phyloP scores from a whole-genome alignment of 2,797 vertebrate genomes.

The Echeneis naucrates region DNA sequence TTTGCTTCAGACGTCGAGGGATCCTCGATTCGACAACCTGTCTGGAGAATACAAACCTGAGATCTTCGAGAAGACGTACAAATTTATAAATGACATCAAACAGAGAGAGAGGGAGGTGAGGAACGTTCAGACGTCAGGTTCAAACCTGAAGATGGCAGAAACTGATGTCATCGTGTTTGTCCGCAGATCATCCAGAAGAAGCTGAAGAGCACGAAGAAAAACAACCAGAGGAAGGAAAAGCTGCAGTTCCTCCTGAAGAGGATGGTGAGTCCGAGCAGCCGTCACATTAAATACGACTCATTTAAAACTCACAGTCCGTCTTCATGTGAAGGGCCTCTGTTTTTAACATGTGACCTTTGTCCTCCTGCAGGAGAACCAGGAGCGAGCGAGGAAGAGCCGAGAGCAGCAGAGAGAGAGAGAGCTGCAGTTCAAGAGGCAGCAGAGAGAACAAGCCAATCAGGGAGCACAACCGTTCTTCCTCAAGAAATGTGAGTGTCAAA shows the following conservation, averaged over 20 bases:
- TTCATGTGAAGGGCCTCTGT: not conserved
- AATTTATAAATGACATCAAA: constrained; percentile 88
- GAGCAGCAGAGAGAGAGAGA: constrained; percentile 85
- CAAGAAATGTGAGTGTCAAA: constrained; percentile 95
- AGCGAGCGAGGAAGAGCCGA: constrained; percentile 80
- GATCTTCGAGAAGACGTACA: constrained; percentile 91
- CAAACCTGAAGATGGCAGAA: no score
- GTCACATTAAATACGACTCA: no score
- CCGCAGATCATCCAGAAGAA: constrained; percentile 87
- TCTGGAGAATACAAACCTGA: constrained; percentile 94
- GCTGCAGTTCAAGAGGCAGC: constrained; percentile 87
- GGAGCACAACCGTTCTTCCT: constrained; percentile 91
- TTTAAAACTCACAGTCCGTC: no score
- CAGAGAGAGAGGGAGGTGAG: constrained; percentile 88
- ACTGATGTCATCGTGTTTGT: not conserved
- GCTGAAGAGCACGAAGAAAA: constrained; percentile 82
- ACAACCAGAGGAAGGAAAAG: constrained; percentile 77
- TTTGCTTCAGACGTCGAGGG: constrained; percentile 84
- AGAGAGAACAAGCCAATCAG: constrained; percentile 85
- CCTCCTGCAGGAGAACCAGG: constrained; percentile 89
- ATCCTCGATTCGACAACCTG: constrained; percentile 95
- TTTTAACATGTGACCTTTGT: not conserved
- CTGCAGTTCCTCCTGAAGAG: constrained; percentile 89
- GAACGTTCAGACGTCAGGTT: no score
- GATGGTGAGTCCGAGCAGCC: constrained; percentile 82